phyloP scores from a whole-genome alignment of 1,140 invertebrate genomes.

The Drosophila melanogaster region Release_6_plus_ISO1_MT NT_033777.3:10159001-10159500 shows the following conservation, averaged over 20 bases:
- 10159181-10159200: constrained; percentile 54
- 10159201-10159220: constrained; percentile 42
- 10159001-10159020: constrained; percentile 39
- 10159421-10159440: constrained; percentile 57
- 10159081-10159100: constrained; percentile 28
- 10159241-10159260: background rate
- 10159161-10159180: constrained; percentile 41
- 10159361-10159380: background rate
- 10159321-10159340: constrained; percentile 52
- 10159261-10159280: constrained; percentile 15
- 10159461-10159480: constrained; percentile 85
- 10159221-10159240: constrained; percentile 19
- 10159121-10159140: constrained; percentile 12
- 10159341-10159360: background rate
- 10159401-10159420: constrained; percentile 74
- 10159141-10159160: background rate
- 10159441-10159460: constrained; percentile 77
- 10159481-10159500: constrained; percentile 85
- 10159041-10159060: constrained; percentile 60
- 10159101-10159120: constrained; percentile 63
- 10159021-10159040: constrained; percentile 51
- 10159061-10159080: constrained; percentile 30
- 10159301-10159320: constrained; percentile 57
- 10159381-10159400: constrained; percentile 53
- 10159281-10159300: constrained; percentile 14